Evolutionary conservation across 2,888 invertebrate genomes (phyloP).

Genomic region (Nomada goodeniana): DNA sequence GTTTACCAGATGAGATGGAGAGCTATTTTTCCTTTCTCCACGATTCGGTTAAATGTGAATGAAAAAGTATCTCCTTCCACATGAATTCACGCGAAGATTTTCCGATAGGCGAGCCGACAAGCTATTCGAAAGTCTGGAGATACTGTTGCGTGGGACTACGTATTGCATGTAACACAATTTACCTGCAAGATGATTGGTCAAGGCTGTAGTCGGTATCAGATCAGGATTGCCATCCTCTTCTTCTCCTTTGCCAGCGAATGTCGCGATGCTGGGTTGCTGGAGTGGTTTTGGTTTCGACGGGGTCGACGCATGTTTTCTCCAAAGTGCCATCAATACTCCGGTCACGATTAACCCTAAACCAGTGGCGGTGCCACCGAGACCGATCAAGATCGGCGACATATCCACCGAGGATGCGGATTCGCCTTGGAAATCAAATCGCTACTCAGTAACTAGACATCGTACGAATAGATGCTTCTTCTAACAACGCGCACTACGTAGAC

Average conservation of each 20-base stretch:
- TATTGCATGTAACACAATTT: constrained; percentile 11
- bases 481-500: no score
- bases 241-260: constrained; percentile 78
- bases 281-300: constrained; percentile 77
- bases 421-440: constrained; percentile 72
- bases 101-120: not conserved
- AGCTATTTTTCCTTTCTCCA: constrained; percentile 37
- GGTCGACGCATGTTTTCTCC: constrained; percentile 81
- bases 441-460: constrained; percentile 10
- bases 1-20: constrained; percentile 48
- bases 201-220: constrained; percentile 82
- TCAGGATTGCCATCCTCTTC: constrained; percentile 83
- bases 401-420: constrained; percentile 81
- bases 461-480: constrained; percentile 40
- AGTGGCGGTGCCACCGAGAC: constrained; percentile 82
- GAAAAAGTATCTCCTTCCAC: not conserved
- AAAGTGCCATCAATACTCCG: constrained; percentile 82
- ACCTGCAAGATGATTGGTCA: constrained; percentile 81
- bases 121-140: not conserved
- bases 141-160: not conserved
- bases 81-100: not conserved
- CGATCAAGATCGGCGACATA: constrained; percentile 83
- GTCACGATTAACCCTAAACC: constrained; percentile 83
- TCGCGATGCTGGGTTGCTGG: constrained; percentile 78
- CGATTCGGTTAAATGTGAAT: not conserved